These are phyloP conservation scores for Lasioglossum malachurum DNA, from an alignment of 2,888 invertebrate species.

Conservation along the genomic window DNA sequence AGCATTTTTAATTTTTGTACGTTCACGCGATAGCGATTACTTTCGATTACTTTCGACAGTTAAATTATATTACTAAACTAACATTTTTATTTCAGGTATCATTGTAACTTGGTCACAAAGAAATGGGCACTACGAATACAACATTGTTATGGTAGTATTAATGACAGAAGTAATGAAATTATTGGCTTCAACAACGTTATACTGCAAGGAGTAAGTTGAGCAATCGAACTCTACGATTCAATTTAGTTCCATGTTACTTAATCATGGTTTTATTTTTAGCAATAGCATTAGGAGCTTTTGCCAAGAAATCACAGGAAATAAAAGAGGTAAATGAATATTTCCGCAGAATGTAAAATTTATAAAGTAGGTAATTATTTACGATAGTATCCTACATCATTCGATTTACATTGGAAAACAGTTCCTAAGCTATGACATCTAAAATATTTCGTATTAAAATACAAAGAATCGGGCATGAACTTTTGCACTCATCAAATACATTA, in stretches of 20 bases:
- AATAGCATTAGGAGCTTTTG: slow-evolving; percentile 73
- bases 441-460: not conserved
- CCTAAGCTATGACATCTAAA: not conserved
- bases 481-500: not conserved
- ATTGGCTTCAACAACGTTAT: slow-evolving; percentile 89
- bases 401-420: not conserved
- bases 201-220: slow-evolving; percentile 88
- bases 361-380: not conserved
- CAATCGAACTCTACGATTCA: slow-evolving; percentile 22
- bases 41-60: not conserved
- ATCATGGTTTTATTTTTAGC: slow-evolving; percentile 68
- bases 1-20: not conserved
- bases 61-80: not conserved
- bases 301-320: slow-evolving; percentile 76
- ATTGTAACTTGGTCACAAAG: slow-evolving; percentile 96
- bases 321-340: slow-evolving; percentile 73
- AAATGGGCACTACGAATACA: slow-evolving; percentile 93
- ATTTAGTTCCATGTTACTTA: not conserved
- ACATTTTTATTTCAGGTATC: slow-evolving; percentile 88
- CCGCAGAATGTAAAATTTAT: not conserved
- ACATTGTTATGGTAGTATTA: slow-evolving; percentile 94
- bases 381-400: not conserved
- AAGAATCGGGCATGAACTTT: not conserved
- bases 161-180: slow-evolving; percentile 95
- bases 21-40: not conserved